Percentiles rank a stretch among this genome's conserved stretches.
Evolutionary conservation across 2,113 vertebrate species (phyloP).

Genomic region (Poecilia latipinna): DNA sequence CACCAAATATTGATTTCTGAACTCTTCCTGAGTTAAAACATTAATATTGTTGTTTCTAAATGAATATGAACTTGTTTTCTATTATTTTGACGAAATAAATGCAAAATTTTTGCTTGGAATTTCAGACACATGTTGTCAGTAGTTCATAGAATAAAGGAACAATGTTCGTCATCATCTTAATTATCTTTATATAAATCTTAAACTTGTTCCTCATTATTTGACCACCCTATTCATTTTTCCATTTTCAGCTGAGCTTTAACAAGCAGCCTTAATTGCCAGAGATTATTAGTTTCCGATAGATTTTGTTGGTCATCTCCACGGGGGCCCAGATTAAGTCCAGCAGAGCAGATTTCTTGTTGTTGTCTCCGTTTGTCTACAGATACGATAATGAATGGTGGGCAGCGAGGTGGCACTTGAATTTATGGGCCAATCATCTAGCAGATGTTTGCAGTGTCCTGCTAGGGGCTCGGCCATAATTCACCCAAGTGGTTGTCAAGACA

Average conservation of each 20-base stretch:
- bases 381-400: slow-evolving; percentile 48
- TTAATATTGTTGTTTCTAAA: no score
- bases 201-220: background rate
- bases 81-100: no score
- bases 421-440: slow-evolving; percentile 71
- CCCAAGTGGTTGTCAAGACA: slow-evolving; percentile 50
- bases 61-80: no score
- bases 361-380: slow-evolving; percentile 49
- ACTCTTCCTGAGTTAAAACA: no score
- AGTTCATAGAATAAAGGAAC: no score
- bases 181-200: background rate
- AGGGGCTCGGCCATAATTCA: slow-evolving; percentile 68
- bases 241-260: slow-evolving; percentile 5
- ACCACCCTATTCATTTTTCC: background rate
- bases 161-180: background rate
- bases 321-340: slow-evolving; percentile 19
- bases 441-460: slow-evolving; percentile 67
- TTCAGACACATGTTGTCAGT: no score
- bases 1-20: no score
- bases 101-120: no score
- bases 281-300: background rate
- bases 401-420: slow-evolving; percentile 50
- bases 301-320: slow-evolving; percentile 26
- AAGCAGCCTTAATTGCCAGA: slow-evolving; percentile 24
- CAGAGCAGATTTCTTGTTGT: slow-evolving; percentile 35